Evolutionary conservation across 2,888 invertebrate genomes (phyloP).

Genomic region (Eumerus sabulonum): DNA sequence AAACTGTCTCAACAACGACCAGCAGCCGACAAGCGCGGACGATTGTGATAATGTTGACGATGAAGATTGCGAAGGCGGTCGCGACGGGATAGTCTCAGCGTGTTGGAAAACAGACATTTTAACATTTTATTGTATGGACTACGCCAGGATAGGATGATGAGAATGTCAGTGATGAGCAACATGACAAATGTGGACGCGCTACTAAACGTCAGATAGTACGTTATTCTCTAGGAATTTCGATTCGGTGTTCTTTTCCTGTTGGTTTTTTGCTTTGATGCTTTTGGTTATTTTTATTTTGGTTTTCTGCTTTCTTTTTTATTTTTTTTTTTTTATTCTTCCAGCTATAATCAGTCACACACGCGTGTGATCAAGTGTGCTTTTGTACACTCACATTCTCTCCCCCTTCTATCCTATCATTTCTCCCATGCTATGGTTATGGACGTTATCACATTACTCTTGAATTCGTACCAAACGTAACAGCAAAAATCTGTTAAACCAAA

Average conservation of each 20-base stretch:
- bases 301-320: background rate
- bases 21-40: too few species aligned
- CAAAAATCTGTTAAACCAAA: too few species aligned
- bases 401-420: background rate
- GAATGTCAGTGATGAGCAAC: slow-evolving; percentile 28
- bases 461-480: too few species aligned
- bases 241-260: slow-evolving; percentile 14
- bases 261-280: slow-evolving; percentile 6
- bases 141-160: too few species aligned
- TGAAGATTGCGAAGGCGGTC: too few species aligned
- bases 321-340: background rate
- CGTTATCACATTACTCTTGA: slow-evolving; percentile 37
- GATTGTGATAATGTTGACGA: too few species aligned
- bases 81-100: too few species aligned
- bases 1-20: slow-evolving; percentile 1
- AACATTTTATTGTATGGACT: too few species aligned
- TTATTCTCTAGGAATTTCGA: slow-evolving; percentile 44
- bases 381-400: background rate
- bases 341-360: slow-evolving; percentile 34
- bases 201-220: slow-evolving; percentile 47
- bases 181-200: slow-evolving; percentile 25
- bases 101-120: too few species aligned
- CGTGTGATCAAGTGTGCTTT: slow-evolving; percentile 21
- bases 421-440: slow-evolving; percentile 11
- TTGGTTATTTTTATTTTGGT: slow-evolving; percentile 3